Evolutionary conservation across 2,113 vertebrate species (phyloP).

Genomic region (Burhinus bistriatus): DNA sequence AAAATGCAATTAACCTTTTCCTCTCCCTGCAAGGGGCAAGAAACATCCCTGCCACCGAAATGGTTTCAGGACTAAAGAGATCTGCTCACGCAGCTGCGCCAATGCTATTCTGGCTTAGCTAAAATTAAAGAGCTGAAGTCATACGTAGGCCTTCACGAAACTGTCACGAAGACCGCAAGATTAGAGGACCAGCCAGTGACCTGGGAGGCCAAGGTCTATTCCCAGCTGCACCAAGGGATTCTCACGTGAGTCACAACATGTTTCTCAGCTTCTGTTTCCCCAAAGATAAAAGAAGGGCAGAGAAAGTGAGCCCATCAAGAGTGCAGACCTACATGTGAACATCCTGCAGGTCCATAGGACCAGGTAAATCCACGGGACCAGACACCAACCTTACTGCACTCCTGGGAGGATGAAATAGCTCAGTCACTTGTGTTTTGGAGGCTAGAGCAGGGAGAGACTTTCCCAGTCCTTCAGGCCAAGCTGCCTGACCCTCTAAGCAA

Average conservation of each 20-base stretch:
- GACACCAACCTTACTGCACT: too few species aligned
- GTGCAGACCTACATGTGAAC: neutral
- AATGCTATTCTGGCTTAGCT: neutral
- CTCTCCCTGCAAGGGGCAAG: neutral
- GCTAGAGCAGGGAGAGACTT: neutral
- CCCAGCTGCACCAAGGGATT: neutral
- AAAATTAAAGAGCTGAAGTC: constrained; percentile 27
- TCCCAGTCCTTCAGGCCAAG: neutral
- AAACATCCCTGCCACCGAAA: neutral
- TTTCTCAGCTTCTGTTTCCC: neutral
- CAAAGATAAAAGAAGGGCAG: neutral
- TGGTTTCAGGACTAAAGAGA: neutral
- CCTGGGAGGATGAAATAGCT: neutral
- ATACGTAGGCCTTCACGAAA: neutral
- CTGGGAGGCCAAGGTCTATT: neutral
- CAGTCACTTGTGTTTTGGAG: neutral
- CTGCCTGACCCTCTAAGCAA: neutral
- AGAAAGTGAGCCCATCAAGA: neutral
- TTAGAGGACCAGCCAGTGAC: neutral
- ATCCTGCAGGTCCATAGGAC: neutral
- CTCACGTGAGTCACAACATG: neutral
- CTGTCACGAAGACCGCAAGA: neutral
- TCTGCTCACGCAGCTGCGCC: neutral
- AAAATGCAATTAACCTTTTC: neutral
- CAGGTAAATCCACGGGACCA: neutral